Conservation (phyloP, 2,797 vertebrate genomes). For the Acipenser ruthenus region DNA sequence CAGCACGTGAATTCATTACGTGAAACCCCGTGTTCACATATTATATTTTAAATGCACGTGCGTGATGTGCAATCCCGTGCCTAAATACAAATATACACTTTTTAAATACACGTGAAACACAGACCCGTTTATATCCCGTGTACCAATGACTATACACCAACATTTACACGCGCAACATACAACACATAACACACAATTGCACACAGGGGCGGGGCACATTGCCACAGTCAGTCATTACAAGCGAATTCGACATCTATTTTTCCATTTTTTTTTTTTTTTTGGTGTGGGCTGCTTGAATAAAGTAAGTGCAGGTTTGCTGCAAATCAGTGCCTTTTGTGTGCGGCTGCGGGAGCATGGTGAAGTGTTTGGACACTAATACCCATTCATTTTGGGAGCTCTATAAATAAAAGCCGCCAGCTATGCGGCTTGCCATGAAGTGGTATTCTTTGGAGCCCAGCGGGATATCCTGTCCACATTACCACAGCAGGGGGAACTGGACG, state of each 20-base stretch:
- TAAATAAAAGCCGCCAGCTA: conserved; percentile 99
- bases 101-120: no score
- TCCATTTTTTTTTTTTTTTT: conserved; percentile 32
- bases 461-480: conserved; percentile 98
- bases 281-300: conserved; percentile 89
- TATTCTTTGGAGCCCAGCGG: conserved; percentile 98
- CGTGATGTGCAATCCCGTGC: no score
- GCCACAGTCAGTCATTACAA: conserved; percentile 69
- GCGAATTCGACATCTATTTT: conserved; percentile 44
- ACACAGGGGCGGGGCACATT: no score
- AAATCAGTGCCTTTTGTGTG: conserved; percentile 99
- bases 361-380: conserved; percentile 99
- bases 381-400: conserved; percentile 98
- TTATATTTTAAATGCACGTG: no score
- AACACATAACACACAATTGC: no score
- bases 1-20: no score
- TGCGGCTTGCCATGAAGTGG: conserved; percentile 96
- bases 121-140: no score
- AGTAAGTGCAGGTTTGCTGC: conserved; percentile 99
- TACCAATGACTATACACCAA: no score
- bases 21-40: no score
- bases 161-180: no score
- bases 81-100: no score
- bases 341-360: conserved; percentile 98
- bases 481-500: conserved; percentile 87